Evolutionary conservation across 2,797 vertebrate genomes (phyloP), one percentile per base, ranked within the genome.

Genomic region (Kryptolebias ocellatus): DNA sequence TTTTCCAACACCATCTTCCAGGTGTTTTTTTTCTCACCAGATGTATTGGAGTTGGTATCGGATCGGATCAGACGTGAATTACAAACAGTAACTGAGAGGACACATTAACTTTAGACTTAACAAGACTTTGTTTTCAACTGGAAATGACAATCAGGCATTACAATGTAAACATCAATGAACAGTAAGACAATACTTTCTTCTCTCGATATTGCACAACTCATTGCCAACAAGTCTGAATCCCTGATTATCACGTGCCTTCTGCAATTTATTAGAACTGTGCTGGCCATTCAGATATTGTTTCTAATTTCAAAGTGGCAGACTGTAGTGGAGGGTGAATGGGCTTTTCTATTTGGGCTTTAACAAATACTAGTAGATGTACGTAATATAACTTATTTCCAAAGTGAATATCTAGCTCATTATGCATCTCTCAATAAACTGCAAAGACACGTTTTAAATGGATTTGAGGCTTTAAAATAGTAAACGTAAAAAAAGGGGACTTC

Each of bases 191-290:
- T 64, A 86, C 75, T 80, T 79, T 74, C 64, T 71, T 74, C 60
- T 62, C 59, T 81, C 64, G 59, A 76, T 89, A 90, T 89, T 92
- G 89, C 86, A 90, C 89, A 83, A 82, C 64, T 87, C 70, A 50
- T 65, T 20, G 73, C 70, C 78, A 77, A 80, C 76, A 78, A 77
- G 60, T 79, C 50, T 69, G 51, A 69, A 73, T 79, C 87, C 83
- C 85, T 89, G 87, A 89, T 89, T 85, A 89, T 87, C 79, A 70
- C 67, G 68, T 79, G 71, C 72, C 61, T 72, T 46, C 64, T 72
- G 68, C 69, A 67, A 78, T 82, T 70, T 44, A 67, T 60, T 80
- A 70, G 34, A 70, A 73, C 57, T 77, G 57, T 74, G 67, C 72
- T 63, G 65, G 77, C 78, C 51, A 66, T 60, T 64, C 65, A 47